Evolutionary conservation across 1,140 invertebrate genomes (phyloP), one percentile per base, ranked within the genome.

Genomic region (Euwallacea fornicatus): DNA sequence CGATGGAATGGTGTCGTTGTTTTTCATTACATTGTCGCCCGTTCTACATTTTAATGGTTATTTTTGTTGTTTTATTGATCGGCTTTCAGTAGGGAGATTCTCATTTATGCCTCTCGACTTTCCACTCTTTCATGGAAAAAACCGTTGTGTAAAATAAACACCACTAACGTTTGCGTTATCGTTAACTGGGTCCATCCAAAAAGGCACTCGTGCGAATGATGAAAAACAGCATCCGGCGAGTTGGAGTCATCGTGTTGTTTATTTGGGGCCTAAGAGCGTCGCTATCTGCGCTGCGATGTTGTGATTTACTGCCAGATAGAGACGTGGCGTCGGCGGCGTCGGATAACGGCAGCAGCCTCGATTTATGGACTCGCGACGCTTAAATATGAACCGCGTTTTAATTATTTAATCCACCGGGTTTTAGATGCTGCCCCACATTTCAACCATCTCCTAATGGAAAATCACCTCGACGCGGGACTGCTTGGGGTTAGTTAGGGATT

Each of bases 231-330:
- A 43, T 69, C 66, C 66, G 56, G 46, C 21, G 0, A 61, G 41
- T 62, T 41, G 44, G 21, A 54, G 33, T 58, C 53, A 62, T 69
- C 66, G 66, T 54, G 42, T 61, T 69, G 66, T 69, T 60, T 69
- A 58, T 53, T 69, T 16, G 11, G 66, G 56, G 54, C 9, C 56
- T 69, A 69, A 69, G 56, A 69, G 66, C 66, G 65, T 44, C 42
- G 56, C 58, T 68, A 69, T 61, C 66, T 61, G 66, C 41, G 66
- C 66, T 8, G 66, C 66, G 66, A 69, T 69, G 66, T 43, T 16
- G 66, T 67, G 66, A 67, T 67, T 67, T 67, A 67, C 66, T 58
- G 54, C 54, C 55, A 67, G 66, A 67, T 67, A 67, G 66, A 67
- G 66, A 67, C 42, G 66, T 50, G 66, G 58, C 66, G 60, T 62